phyloP scores from a whole-genome alignment of 2,797 vertebrate genomes.

The Vespertilio murinus region DNA sequence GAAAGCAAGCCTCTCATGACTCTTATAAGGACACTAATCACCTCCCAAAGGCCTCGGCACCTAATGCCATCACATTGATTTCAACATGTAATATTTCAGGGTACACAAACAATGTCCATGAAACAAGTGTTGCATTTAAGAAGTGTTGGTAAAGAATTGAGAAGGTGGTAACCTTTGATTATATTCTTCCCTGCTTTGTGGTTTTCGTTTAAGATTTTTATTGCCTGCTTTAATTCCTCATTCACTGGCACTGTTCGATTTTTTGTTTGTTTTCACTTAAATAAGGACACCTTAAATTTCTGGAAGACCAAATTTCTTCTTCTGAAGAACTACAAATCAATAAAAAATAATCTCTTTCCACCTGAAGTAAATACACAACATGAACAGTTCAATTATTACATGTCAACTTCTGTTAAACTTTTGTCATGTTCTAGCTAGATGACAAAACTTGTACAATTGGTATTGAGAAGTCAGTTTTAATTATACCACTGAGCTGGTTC shows the following conservation, averaged over 20 bases:
- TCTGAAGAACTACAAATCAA: background rate
- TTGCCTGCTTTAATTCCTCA: background rate
- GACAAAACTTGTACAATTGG: background rate
- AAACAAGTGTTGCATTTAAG: background rate
- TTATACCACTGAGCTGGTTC: background rate
- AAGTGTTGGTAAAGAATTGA: background rate
- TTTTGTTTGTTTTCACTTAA: background rate
- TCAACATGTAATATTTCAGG: background rate
- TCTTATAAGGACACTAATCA: background rate
- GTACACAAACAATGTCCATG: background rate
- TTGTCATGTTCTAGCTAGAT: background rate
- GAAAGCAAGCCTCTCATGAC: background rate
- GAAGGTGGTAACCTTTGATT: background rate
- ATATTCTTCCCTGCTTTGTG: background rate
- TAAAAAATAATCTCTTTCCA: background rate
- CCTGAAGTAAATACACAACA: background rate
- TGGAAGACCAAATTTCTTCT: background rate
- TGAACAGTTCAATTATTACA: background rate
- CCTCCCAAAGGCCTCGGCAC: background rate
- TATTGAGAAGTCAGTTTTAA: background rate
- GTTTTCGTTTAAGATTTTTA: background rate
- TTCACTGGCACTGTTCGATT: background rate
- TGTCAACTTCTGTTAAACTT: background rate
- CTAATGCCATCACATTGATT: background rate
- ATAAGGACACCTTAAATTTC: background rate